Base-by-base conservation (phyloP, 2,888 invertebrate genomes). In the Diarsia dahlii region DNA sequence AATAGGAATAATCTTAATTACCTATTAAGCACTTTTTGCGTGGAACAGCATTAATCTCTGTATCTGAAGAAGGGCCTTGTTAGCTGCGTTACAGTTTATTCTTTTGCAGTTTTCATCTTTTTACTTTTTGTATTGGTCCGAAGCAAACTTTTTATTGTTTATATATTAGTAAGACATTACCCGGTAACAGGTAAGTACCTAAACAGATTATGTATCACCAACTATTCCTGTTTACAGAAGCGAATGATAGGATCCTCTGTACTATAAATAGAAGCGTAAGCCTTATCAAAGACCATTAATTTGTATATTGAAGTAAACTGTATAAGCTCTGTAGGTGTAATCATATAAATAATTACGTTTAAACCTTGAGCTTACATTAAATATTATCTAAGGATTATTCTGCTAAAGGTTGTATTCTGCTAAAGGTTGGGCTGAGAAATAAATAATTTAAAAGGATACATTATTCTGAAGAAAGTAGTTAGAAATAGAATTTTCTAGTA, bases 351-450 rank as follows among this genome's bases (percentile, higher is more conserved):
- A 63, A 67, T 45, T 46, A 63, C 13, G 15, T 48, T 65, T 23
- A 62, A 58, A 15, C 23, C 23, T 58, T 58, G 1, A 62, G 60
- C 28, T 52, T 50, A 50, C 45, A 70, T 50, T 54, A 54, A 60
- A 56, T 69, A 69, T 80, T 46, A 73, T 56, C 54, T 62, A 34
- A 66, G 52, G 23, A 64, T 74, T 70, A 78, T 71, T 84, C 10
- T 28, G 28, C 46, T 56, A 62, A 76, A 72, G 52, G 69, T 62
- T 76, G 48, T 70, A 78, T 71, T 84, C 10, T 28, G 28, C 46
- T 56, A 62, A 76, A 72, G 52, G 69, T 62, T 76, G 48, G 62
- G 39, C 18, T 34, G 28, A 20, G 34, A 5, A 20, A 64, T 73
- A 63, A 69, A 73, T 85, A 65, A 72, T 58, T 64, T 69, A 76